Evolutionary conservation across 1,140 invertebrate genomes (phyloP).

Genomic region (Drosophila miranda): DNA sequence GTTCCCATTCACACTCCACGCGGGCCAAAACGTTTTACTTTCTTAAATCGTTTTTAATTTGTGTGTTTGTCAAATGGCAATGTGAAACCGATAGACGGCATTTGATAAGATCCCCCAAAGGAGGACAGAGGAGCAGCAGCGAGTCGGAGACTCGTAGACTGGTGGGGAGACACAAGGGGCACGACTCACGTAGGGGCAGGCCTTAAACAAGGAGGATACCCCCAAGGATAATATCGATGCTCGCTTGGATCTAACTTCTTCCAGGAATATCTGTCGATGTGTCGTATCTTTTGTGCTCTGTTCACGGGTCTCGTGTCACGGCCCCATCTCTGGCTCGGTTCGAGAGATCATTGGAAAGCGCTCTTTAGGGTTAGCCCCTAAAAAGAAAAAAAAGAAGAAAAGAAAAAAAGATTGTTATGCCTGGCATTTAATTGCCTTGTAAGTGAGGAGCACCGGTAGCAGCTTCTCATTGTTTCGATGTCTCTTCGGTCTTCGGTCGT

Average conservation of each 20-base stretch:
- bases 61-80: conserved; percentile 74
- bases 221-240: too few species aligned
- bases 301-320: conserved; percentile 6
- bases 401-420: conserved; percentile 69
- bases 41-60: conserved; percentile 79
- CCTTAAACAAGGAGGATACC: too few species aligned
- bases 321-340: background rate
- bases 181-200: too few species aligned
- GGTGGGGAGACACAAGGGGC: too few species aligned
- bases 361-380: conserved; percentile 53
- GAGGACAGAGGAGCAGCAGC: background rate
- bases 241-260: too few species aligned
- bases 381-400: too few species aligned
- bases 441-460: conserved; percentile 74
- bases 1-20: conserved; percentile 71
- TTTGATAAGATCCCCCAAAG: conserved; percentile 55
- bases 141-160: background rate
- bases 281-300: too few species aligned
- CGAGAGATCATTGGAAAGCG: conserved; percentile 27
- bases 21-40: conserved; percentile 67
- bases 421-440: conserved; percentile 80
- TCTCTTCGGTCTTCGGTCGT: conserved; percentile 8
- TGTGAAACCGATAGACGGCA: conserved; percentile 77
- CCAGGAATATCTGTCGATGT: too few species aligned
- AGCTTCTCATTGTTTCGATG: conserved; percentile 68